These are phyloP conservation scores for Chrysodeixis includens DNA, from an alignment of 2,888 invertebrate genomes.

Conservation along the genomic window DNA sequence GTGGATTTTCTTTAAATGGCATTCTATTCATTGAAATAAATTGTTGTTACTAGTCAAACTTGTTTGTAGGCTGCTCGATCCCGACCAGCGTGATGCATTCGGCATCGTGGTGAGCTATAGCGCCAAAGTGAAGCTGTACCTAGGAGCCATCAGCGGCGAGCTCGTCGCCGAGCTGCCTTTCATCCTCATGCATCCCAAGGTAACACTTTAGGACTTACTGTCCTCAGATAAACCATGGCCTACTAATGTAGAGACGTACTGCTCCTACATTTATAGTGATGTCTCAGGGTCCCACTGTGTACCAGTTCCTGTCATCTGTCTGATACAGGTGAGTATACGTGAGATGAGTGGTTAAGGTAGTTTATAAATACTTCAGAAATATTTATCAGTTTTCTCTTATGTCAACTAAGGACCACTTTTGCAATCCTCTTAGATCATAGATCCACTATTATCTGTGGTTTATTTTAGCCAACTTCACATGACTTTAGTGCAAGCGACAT, in stretches of 20 bases:
- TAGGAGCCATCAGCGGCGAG: constrained; percentile 97
- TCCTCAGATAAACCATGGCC: not conserved
- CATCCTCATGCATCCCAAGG: constrained; percentile 97
- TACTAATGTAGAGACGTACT: too few species aligned
- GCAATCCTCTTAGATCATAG: too few species aligned
- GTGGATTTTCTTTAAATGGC: not conserved
- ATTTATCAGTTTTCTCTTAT: not conserved
- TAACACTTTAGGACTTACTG: constrained; percentile 62
- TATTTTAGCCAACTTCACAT: too few species aligned
- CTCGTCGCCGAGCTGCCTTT: constrained; percentile 97
- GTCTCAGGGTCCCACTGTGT: constrained; percentile 33
- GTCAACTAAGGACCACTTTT: too few species aligned
- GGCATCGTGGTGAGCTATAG: constrained; percentile 99
- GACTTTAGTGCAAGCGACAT: too few species aligned
- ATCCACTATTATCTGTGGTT: too few species aligned
- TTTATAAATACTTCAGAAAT: not conserved
- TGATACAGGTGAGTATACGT: constrained; percentile 25
- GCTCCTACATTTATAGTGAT: constrained; percentile 1
- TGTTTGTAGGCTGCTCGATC: constrained; percentile 82
- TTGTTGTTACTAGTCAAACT: not conserved
- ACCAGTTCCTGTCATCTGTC: constrained; percentile 33
- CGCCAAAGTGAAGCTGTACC: constrained; percentile 97
- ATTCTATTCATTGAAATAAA: too few species aligned
- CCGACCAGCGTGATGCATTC: constrained; percentile 97
- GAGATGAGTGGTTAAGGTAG: not conserved